A percentile compares a stretch with the other conserved stretches of the same genome.
phyloP scores from a whole-genome alignment of 2,797 vertebrate species.

The Arctocebus calabarensis region DNA sequence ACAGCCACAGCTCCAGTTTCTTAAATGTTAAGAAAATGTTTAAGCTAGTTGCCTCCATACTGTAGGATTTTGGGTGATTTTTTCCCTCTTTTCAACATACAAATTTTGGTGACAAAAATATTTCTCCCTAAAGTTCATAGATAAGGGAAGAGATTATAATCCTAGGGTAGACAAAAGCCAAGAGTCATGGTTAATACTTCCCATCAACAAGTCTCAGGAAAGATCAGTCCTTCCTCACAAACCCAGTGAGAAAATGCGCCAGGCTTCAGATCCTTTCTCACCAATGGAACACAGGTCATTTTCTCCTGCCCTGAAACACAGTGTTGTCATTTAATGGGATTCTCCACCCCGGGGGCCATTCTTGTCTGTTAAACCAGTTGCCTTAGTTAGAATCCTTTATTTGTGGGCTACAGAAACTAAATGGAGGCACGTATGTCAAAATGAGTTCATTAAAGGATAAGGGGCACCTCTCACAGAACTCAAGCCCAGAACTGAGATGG shows the following conservation, averaged over 20 bases:
- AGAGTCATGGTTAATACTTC: not conserved
- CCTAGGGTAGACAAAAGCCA: not conserved
- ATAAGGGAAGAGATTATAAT: not conserved
- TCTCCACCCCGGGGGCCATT: not conserved
- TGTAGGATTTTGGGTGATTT: not conserved
- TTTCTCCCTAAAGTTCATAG: constrained; percentile 40
- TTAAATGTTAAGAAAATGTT: not conserved
- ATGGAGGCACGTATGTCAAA: not conserved
- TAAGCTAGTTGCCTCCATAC: not conserved
- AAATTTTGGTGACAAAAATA: not conserved
- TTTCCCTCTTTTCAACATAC: not conserved
- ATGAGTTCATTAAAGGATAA: not conserved
- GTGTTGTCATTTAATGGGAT: not conserved
- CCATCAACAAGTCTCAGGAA: not conserved
- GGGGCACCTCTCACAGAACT: not conserved
- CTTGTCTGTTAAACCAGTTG: not conserved
- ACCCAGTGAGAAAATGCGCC: not conserved
- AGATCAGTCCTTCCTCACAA: constrained; percentile 16
- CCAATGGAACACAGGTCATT: not conserved
- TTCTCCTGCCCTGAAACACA: not conserved
- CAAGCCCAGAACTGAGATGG: not conserved
- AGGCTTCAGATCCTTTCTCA: not conserved
- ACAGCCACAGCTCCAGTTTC: not conserved
- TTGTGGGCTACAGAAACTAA: not conserved
- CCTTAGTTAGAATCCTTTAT: not conserved